These are phyloP conservation scores for Heteromyza rotundicornis DNA, from an alignment of 2,888 invertebrate genomes.

Conservation along the genomic window DNA sequence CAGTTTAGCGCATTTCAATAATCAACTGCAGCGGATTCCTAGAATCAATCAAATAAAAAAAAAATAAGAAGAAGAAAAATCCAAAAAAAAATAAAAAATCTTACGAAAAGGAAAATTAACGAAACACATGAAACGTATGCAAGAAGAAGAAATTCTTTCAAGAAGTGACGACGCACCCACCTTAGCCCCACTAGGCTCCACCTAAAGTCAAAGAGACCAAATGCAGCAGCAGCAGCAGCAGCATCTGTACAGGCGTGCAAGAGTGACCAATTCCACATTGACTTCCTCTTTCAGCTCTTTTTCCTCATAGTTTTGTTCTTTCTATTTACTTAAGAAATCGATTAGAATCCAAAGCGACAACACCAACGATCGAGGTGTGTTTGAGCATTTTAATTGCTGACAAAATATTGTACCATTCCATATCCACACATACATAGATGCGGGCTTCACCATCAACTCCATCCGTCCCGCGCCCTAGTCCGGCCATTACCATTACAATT, in stretches of 20 bases:
- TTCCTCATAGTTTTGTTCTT: too few species aligned
- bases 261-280: neutral
- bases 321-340: neutral
- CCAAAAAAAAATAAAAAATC: too few species aligned
- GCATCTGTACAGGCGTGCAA: too few species aligned
- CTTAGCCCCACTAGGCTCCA: neutral
- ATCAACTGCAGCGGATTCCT: slow-evolving; percentile 12
- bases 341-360: neutral
- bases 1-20: slow-evolving; percentile 10
- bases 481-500: too few species aligned
- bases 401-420: neutral
- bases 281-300: too few species aligned
- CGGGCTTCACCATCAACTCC: neutral
- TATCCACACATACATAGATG: too few species aligned
- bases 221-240: too few species aligned
- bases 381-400: slow-evolving; percentile 4
- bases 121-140: neutral
- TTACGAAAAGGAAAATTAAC: too few species aligned
- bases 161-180: too few species aligned
- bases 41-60: slow-evolving; percentile 5
- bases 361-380: neutral
- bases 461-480: too few species aligned
- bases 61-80: neutral
- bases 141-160: too few species aligned
- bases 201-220: too few species aligned